Conservation (phyloP, 2,888 invertebrate genomes). For the Rhopalosiphum nymphaeae region DNA sequence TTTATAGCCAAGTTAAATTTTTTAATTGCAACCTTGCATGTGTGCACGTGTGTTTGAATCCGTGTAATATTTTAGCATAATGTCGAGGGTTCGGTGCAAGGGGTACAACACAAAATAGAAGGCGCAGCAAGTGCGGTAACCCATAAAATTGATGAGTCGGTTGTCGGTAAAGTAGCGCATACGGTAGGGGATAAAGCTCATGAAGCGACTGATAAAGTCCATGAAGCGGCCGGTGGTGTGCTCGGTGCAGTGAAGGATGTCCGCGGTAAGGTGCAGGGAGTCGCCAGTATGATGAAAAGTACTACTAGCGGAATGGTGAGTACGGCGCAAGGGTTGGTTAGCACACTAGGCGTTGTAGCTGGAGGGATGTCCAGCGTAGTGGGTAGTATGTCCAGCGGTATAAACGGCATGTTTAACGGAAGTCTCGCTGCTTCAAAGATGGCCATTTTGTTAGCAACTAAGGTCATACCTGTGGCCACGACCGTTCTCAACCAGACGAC, state of each 20-base stretch:
- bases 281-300: neutral
- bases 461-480: neutral
- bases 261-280: neutral
- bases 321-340: neutral
- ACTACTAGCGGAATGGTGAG: neutral
- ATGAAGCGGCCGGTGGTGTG: neutral
- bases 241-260: neutral
- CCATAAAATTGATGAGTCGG: neutral
- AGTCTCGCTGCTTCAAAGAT: neutral
- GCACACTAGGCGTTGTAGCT: neutral
- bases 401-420: neutral
- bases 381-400: neutral
- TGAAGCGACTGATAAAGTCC: neutral
- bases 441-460: neutral
- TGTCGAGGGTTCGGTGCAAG: neutral
- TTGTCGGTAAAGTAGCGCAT: slow-evolving; percentile 6
- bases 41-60: slow-evolving; percentile 34
- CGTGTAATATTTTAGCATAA: slow-evolving; percentile 9
- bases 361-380: neutral
- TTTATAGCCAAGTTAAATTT: neutral
- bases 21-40: neutral
- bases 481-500: neutral
- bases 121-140: neutral
- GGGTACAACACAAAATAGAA: neutral
- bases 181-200: neutral